A percentile compares a stretch with the other conserved stretches of the same genome.
These are phyloP conservation scores for Carassius gibelio DNA, from an alignment of 2,113 vertebrate genomes.

Conservation along the genomic window DNA sequence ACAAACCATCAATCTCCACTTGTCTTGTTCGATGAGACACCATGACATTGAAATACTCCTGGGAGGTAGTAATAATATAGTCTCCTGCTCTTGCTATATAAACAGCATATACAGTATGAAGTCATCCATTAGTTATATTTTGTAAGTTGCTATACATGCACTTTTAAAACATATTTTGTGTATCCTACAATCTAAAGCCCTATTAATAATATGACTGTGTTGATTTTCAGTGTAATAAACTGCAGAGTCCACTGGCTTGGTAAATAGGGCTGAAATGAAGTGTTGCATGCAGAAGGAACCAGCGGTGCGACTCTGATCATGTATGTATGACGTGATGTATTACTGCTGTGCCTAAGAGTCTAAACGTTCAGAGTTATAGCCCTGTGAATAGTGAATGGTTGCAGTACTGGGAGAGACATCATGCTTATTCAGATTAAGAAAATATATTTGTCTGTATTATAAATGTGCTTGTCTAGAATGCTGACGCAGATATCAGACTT, in stretches of 20 bases:
- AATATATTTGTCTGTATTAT: neutral
- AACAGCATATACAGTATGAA: conserved; percentile 47
- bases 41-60: conserved; percentile 31
- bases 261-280: conserved; percentile 24
- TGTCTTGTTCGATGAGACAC: conserved; percentile 47
- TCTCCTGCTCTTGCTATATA: conserved; percentile 34
- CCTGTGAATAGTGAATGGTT: neutral
- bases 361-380: conserved; percentile 11
- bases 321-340: conserved; percentile 6
- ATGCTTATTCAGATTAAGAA: neutral
- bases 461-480: neutral
- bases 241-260: neutral
- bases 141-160: conserved; percentile 21
- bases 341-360: neutral
- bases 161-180: neutral
- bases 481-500: neutral
- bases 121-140: conserved; percentile 54
- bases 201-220: conserved; percentile 6
- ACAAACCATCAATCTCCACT: conserved; percentile 55
- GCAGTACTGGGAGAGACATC: neutral
- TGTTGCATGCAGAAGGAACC: conserved; percentile 6
- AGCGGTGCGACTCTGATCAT: conserved; percentile 9
- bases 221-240: conserved; percentile 11
- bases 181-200: neutral
- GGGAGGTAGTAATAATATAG: conserved; percentile 2